Base-by-base conservation (phyloP, 2,888 invertebrate species). In the Corythucha ciliata region DNA sequence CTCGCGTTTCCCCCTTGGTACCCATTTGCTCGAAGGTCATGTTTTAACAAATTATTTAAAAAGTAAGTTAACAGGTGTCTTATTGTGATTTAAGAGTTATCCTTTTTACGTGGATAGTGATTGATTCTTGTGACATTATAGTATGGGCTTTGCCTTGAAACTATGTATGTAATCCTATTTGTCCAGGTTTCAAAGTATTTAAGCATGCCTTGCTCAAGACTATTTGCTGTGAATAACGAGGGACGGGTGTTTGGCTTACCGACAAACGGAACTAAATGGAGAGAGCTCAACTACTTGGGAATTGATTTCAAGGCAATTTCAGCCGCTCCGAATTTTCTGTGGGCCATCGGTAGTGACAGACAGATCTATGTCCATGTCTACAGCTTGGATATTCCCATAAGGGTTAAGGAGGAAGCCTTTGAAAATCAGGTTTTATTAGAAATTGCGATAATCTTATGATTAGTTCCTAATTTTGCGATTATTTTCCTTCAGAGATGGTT, bases 281-380 rank as follows among this genome's bases (percentile, higher is more conserved):
- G 84, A 64, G 88, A 89, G 68, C 80, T 90, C 65, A 80, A 82
- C 65, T 89, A 89, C 65, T 46, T 54, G 14, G 88, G 89, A 1
- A 74, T 90, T 58, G 89, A 90, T 64, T 88, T 92, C 65, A 93
- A 92, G 69, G 84, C 87, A 64, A 72, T 92, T 45, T 84, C 89
- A 2, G 83, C 89, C 3, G 80, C 86, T 2, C 82, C 84, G 12
- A 81, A 87, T 70, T 85, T 84, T 64, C 73, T 91, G 64, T 94
- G 92, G 92, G 91, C 91, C 2, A 81, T 93, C 51, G 92, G 92
- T 29, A 87, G 90, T 8, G 91, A 93, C 67, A 80, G 92, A 56
- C 92, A 92, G 70, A 82, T 91, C 47, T 92, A 93, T 67, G 81
- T 92, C 2, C 90, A 88, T 65, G 89, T 93, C 5, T 86, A 89